phyloP scores from a whole-genome alignment of 2,888 invertebrate genomes.

The Melanophora roralis region DNA sequence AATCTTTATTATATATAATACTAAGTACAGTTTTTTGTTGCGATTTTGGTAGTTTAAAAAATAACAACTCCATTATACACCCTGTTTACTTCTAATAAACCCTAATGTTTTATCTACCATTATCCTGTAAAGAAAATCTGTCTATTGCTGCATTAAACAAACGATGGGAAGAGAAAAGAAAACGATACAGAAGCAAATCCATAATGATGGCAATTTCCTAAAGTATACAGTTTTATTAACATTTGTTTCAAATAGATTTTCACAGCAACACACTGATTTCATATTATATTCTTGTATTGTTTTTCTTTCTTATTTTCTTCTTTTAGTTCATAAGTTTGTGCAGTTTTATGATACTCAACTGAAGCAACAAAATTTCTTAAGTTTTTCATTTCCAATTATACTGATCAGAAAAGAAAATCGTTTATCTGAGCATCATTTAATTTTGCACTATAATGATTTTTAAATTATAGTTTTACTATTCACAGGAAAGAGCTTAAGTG shows the following conservation, averaged over 20 bases:
- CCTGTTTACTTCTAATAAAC: conserved; percentile 32
- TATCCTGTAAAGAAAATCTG: conserved; percentile 6
- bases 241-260: conserved; percentile 58
- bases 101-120: neutral
- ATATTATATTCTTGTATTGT: conserved; percentile 34
- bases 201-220: conserved; percentile 75
- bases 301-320: neutral
- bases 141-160: conserved; percentile 65
- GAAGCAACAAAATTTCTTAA: conserved; percentile 32
- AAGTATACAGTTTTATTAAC: conserved; percentile 68
- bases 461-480: conserved; percentile 46
- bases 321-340: neutral
- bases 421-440: conserved; percentile 58
- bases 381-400: conserved; percentile 26
- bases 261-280: conserved; percentile 47
- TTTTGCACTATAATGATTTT: conserved; percentile 55
- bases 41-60: no score
- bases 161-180: conserved; percentile 26
- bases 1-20: no score
- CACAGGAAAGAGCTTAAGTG: conserved; percentile 28
- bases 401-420: conserved; percentile 26
- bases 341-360: conserved; percentile 11
- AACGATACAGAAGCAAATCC: conserved; percentile 58
- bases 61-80: neutral
- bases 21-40: no score